Evolutionary conservation across 2,797 vertebrate species (phyloP).

Genomic region (Trichosurus vulpecula): DNA sequence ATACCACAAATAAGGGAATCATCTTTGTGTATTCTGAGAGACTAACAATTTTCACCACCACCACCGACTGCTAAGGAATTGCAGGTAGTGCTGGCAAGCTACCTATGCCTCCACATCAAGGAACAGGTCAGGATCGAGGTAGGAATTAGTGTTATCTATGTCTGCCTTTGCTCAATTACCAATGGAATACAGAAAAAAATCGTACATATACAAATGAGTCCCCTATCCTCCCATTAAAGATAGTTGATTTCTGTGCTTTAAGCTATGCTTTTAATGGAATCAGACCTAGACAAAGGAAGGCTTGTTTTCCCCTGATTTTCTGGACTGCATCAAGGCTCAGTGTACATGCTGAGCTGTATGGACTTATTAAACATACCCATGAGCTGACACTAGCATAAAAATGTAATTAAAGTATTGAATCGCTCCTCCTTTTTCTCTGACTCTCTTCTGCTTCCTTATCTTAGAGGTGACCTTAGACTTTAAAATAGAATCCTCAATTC

Average conservation of each 20-base stretch:
- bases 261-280: slow-evolving; percentile 1
- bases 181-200: not conserved
- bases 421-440: slow-evolving; percentile 67
- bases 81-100: not conserved
- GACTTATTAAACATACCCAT: not conserved
- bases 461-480: slow-evolving; percentile 72
- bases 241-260: not conserved
- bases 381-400: slow-evolving; percentile 17
- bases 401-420: not conserved
- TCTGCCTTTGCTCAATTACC: not conserved
- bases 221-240: not conserved
- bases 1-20: not conserved
- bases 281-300: not conserved
- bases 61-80: not conserved
- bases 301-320: not conserved
- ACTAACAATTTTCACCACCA: not conserved
- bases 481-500: slow-evolving; percentile 73
- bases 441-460: slow-evolving; percentile 51
- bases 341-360: not conserved
- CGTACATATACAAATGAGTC: not conserved
- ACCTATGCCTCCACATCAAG: not conserved
- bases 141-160: not conserved
- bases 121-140: not conserved
- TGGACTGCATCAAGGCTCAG: not conserved
- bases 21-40: not conserved